phyloP scores from a whole-genome alignment of 2,113 vertebrate genomes.

The Chlamydotis undulata region DNA sequence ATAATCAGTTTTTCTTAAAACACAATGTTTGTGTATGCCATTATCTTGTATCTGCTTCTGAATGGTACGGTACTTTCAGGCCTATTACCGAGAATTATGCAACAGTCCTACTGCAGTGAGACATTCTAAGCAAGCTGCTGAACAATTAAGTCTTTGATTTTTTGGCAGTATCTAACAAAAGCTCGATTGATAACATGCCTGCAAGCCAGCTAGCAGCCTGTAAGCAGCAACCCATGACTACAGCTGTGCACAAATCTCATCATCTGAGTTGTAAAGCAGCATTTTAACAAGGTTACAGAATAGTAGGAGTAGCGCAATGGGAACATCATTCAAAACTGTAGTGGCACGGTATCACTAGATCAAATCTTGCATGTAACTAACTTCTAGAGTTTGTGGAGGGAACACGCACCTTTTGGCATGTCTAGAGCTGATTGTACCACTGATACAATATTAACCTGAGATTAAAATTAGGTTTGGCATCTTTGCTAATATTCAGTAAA shows the following conservation, averaged over 20 bases:
- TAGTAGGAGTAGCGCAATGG: neutral
- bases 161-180: slow-evolving; percentile 34
- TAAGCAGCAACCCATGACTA: neutral
- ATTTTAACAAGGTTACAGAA: neutral
- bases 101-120: neutral
- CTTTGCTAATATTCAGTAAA: neutral
- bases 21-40: neutral
- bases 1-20: neutral
- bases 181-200: neutral
- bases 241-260: neutral
- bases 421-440: neutral
- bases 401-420: neutral
- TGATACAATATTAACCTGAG: neutral
- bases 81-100: neutral
- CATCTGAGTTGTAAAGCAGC: neutral
- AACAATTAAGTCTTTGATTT: slow-evolving; percentile 27
- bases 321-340: neutral
- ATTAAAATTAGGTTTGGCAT: neutral
- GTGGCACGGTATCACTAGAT: neutral
- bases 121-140: neutral
- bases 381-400: neutral
- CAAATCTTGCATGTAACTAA: neutral
- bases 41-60: neutral
- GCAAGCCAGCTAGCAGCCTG: neutral
- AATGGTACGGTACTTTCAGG: neutral